Percentiles rank a stretch among this genome's conserved stretches.
These are phyloP conservation scores for Muntiacus muntjak DNA, from an alignment of 2,113 vertebrate species.

Conservation along the genomic window DNA sequence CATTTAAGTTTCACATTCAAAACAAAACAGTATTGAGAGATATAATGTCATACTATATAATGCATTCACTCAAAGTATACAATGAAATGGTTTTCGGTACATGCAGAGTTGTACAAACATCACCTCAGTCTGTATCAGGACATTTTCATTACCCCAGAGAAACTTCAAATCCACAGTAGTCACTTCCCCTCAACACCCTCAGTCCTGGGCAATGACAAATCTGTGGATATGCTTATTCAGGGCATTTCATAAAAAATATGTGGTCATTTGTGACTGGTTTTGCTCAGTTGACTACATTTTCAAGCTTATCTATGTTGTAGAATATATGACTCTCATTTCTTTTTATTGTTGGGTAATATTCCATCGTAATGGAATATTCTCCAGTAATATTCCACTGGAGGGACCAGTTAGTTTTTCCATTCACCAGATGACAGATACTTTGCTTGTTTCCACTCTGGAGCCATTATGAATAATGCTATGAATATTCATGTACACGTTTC, in stretches of 20 bases:
- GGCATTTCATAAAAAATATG: neutral
- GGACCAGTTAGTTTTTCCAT: neutral
- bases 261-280: neutral
- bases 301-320: neutral
- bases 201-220: rapidly evolving
- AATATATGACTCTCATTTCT: neutral
- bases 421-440: neutral
- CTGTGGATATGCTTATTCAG: neutral
- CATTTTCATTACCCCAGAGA: neutral
- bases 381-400: no score
- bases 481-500: neutral
- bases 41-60: neutral
- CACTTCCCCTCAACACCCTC: neutral
- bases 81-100: neutral
- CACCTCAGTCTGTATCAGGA: neutral
- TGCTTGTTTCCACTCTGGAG: neutral
- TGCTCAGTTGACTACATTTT: neutral
- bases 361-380: no score
- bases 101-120: neutral
- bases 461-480: neutral
- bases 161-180: neutral
- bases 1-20: neutral
- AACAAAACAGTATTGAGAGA: neutral
- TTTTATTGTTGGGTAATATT: neutral
- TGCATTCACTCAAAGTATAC: neutral